Base-by-base conservation (phyloP, 2,113 vertebrate genomes). In the Cyanoramphus novaezelandiae region DNA sequence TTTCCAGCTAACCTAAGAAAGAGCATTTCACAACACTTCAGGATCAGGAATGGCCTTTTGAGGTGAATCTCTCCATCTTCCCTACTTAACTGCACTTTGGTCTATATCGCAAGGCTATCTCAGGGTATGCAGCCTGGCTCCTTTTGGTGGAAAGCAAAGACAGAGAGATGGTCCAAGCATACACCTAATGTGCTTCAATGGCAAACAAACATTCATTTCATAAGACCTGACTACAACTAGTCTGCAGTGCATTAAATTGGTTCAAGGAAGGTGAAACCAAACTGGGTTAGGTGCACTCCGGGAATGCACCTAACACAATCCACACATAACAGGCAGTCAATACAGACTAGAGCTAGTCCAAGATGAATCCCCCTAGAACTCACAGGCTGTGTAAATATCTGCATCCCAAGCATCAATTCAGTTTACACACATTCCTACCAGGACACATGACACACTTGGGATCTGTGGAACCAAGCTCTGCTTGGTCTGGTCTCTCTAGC, bases 381-480 rank as follows among this genome's bases (percentile, higher is more conserved):
- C 25, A 29, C 5, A 52, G 33, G 8, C 13, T 39, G 3, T n/a
- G 13, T 49, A 79, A 13, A 18, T 25, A 15, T 37, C 52, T 3
- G 2, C 49, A 71, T 23, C 29, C n/a, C 39, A 60, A 67, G 52
- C 18, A 49, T 5, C 9, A 21, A n/a, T 74, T 79, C 67, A 74
- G 52, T 60, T 60, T 72, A 78, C 2, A 8, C 3, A 3, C 18
- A 16, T 41, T 86, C 63, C 41, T 69, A 57, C 27, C 31, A 37
- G 69, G 35, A 82, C 18, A 44, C 0, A 0, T 17, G 28, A 69
- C n/a, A 67, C 52, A 31, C 14, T 14, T 47, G 27, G 14, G 9
- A 21, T 27, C 28, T 0, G 0, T 7, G 10, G 31, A 20, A 78
- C 23, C 13, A 10, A 17, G 33, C 31, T 60, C 15, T 35, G 50